phyloP scores from a whole-genome alignment of 2,888 invertebrate species.

The Drosophila formosana region DNA sequence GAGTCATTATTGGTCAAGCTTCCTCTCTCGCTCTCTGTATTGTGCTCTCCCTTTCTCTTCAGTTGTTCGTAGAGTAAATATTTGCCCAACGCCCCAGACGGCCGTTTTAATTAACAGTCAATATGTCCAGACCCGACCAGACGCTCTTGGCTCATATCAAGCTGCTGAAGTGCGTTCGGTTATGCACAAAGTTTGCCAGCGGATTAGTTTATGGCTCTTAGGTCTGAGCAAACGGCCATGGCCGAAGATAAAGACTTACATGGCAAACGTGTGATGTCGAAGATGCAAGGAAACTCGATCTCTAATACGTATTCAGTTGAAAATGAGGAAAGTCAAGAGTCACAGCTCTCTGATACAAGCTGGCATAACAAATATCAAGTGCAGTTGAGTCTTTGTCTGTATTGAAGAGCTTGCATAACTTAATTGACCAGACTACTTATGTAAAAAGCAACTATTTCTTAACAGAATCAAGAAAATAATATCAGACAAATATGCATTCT shows the following conservation, averaged over 20 bases:
- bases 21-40: background rate
- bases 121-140: conserved; percentile 41
- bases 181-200: background rate
- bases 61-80: conserved; percentile 43
- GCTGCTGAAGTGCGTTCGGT: conserved; percentile 21
- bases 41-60: too few relatives aligned
- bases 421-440: too few relatives aligned
- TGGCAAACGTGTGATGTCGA: too few relatives aligned
- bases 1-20: conserved; percentile 7
- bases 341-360: too few relatives aligned
- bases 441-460: too few relatives aligned
- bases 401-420: too few relatives aligned
- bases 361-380: too few relatives aligned
- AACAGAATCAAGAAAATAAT: too few relatives aligned
- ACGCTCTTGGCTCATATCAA: conserved; percentile 23
- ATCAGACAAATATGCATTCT: too few relatives aligned
- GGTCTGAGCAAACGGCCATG: conserved; percentile 24
- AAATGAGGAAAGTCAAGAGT: background rate
- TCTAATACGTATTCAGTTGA: too few relatives aligned
- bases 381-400: too few relatives aligned
- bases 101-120: conserved; percentile 66
- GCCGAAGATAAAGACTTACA: conserved; percentile 1
- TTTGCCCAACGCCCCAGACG: conserved; percentile 37
- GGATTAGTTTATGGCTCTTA: conserved; percentile 27
- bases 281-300: background rate